Conservation (phyloP, 2,113 vertebrate species). For the Dasyornis broadbenti region DNA sequence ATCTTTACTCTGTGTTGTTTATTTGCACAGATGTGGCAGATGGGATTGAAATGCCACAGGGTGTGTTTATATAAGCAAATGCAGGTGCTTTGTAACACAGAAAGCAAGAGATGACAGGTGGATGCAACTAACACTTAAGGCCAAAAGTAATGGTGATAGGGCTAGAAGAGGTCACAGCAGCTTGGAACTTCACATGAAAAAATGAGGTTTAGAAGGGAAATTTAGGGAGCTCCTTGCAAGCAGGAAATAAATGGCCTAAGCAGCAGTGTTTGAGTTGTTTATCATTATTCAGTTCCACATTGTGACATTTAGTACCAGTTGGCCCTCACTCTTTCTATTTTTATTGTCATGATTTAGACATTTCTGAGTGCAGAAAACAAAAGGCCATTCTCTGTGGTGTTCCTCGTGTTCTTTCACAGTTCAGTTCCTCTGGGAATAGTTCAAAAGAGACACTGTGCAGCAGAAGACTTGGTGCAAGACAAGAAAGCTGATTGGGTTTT, state of each 20-base stretch:
- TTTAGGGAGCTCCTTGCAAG: not conserved
- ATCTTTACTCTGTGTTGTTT: not conserved
- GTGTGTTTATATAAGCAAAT: not conserved
- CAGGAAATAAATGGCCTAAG: not conserved
- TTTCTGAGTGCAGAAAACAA: not conserved
- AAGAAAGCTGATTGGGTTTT: not conserved
- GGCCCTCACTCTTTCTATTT: not conserved
- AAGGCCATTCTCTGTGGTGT: not conserved
- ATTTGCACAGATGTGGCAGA: not conserved
- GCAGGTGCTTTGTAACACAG: not conserved
- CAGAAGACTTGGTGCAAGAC: not conserved
- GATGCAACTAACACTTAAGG: not conserved
- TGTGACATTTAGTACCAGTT: not conserved
- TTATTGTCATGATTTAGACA: not conserved
- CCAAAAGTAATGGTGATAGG: not conserved
- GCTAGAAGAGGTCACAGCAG: not conserved
- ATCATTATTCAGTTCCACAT: not conserved
- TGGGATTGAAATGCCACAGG: not conserved
- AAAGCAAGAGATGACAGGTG: not conserved
- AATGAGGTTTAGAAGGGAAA: not conserved
- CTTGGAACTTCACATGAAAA: not conserved
- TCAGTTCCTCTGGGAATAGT: not conserved
- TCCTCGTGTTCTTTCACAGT: not conserved
- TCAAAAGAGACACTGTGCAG: not conserved
- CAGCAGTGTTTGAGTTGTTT: not conserved